phyloP scores from a whole-genome alignment of 2,113 vertebrate species.

The Erpornis zantholeuca region DNA sequence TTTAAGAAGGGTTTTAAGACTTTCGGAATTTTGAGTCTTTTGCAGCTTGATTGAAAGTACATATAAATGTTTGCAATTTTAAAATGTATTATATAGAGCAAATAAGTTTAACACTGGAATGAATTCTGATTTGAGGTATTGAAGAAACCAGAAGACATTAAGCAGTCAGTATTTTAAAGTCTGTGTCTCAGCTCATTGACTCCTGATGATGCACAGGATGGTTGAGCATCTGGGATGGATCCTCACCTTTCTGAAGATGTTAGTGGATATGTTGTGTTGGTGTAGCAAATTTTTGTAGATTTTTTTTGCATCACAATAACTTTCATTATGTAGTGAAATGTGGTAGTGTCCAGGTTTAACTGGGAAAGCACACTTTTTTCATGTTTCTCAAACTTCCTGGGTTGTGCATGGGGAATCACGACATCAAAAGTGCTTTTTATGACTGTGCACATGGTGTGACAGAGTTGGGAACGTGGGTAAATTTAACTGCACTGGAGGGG shows the following conservation, averaged over 20 bases:
- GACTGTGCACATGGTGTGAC: not conserved
- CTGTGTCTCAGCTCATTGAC: not conserved
- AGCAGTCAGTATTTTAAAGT: not conserved
- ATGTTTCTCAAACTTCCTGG: not conserved
- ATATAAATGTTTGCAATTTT: not conserved
- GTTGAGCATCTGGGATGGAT: not conserved
- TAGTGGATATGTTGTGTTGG: not conserved
- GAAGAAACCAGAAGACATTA: not conserved
- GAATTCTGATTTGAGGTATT: not conserved
- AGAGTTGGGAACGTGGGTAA: not conserved
- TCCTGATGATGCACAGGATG: not conserved
- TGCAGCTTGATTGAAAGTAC: not conserved
- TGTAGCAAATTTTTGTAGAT: not conserved
- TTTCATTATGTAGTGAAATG: not conserved
- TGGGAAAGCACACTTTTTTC: not conserved
- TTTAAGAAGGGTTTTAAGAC: not conserved
- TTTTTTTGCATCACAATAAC: not conserved
- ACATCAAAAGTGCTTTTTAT: not conserved
- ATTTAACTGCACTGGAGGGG: not conserved
- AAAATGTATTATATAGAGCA: not conserved
- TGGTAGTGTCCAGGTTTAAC: not conserved
- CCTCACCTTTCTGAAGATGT: not conserved
- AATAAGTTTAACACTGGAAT: not conserved
- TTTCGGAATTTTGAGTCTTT: not conserved
- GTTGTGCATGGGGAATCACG: not conserved